A percentile compares a stretch with the other conserved stretches of the same genome.
These are phyloP conservation scores for Nerophis ophidion DNA, from an alignment of 2,113 vertebrate genomes.

Conservation along the genomic window DNA sequence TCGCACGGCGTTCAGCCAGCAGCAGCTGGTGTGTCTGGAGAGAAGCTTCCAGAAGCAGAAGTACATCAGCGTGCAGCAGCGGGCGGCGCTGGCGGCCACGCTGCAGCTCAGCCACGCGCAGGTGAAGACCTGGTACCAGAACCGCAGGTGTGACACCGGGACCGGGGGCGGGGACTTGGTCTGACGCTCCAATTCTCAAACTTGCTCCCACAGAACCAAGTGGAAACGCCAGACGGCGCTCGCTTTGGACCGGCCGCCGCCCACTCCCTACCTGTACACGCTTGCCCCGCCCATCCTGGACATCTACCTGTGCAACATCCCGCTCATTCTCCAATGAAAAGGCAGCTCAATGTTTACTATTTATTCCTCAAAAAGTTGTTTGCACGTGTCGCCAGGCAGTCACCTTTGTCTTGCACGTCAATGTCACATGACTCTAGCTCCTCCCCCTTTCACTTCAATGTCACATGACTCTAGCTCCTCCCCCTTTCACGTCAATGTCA, in stretches of 20 bases:
- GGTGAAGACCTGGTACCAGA: conserved; percentile 44
- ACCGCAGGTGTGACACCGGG: conserved; percentile 65
- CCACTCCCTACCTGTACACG: conserved; percentile 81
- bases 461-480: background rate
- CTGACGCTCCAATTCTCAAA: no score
- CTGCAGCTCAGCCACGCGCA: conserved; percentile 89
- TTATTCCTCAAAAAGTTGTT: no score
- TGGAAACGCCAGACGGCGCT: conserved; percentile 91
- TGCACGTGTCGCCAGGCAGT: no score
- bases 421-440: background rate
- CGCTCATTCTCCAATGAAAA: no score
- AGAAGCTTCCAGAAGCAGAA: conserved; percentile 89
- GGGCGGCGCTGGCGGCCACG: conserved; percentile 87
- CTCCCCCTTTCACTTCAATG: background rate
- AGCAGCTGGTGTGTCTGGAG: conserved; percentile 87
- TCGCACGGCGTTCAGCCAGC: conserved; percentile 91
- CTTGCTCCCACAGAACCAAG: conserved; percentile 78
- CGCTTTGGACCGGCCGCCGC: conserved; percentile 82
- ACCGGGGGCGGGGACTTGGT: no score
- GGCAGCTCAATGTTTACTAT: no score
- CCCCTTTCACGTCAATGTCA: background rate
- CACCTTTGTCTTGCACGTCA: no score
- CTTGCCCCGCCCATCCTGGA: conserved; percentile 77
- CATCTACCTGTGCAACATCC: conserved; percentile 72
- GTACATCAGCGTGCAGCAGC: conserved; percentile 90